These are phyloP conservation scores for Odontocolon sp. DNA, from an alignment of 2,888 invertebrate genomes.

Conservation along the genomic window DNA sequence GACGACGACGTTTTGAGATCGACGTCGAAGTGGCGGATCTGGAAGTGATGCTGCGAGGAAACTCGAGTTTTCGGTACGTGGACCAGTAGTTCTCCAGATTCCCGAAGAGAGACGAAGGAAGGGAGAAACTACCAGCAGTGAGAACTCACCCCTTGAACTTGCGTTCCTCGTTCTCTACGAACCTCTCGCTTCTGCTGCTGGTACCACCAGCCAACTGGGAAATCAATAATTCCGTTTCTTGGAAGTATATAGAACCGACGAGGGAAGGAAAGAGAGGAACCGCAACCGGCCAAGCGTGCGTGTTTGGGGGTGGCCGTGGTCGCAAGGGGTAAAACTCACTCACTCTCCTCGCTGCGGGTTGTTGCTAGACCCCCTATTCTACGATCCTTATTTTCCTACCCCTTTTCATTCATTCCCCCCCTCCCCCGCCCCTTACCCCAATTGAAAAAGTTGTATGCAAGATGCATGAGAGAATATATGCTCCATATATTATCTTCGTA, in stretches of 20 bases:
- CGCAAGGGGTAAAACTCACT: conserved; percentile 33
- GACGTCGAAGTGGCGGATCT: conserved; percentile 29
- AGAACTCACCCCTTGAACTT: conserved; percentile 36
- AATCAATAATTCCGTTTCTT: conserved; percentile 65
- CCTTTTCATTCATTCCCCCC: too few species aligned
- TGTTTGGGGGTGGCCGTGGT: conserved; percentile 48
- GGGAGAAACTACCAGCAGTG: not conserved
- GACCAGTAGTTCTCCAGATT: conserved; percentile 33
- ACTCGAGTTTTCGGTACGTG: conserved; percentile 19
- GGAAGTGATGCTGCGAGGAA: conserved; percentile 33
- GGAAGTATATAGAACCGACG: conserved; percentile 46
- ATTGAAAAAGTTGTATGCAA: too few species aligned
- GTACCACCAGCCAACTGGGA: conserved; percentile 62
- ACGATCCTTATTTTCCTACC: not conserved
- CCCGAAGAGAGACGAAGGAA: conserved; percentile 12
- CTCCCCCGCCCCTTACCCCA: too few species aligned
- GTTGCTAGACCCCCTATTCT: conserved; percentile 40
- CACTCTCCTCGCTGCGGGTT: conserved; percentile 27
- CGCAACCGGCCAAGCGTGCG: conserved; percentile 50
- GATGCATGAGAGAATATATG: too few species aligned
- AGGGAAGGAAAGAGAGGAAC: conserved; percentile 46
- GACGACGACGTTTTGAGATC: too few species aligned
- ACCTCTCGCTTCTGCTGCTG: conserved; percentile 38
- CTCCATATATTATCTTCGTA: too few species aligned
- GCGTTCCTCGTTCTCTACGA: conserved; percentile 12